These are phyloP conservation scores for Diphyllodes magnificus DNA, from an alignment of 2,113 vertebrate species.

Conservation along the genomic window DNA sequence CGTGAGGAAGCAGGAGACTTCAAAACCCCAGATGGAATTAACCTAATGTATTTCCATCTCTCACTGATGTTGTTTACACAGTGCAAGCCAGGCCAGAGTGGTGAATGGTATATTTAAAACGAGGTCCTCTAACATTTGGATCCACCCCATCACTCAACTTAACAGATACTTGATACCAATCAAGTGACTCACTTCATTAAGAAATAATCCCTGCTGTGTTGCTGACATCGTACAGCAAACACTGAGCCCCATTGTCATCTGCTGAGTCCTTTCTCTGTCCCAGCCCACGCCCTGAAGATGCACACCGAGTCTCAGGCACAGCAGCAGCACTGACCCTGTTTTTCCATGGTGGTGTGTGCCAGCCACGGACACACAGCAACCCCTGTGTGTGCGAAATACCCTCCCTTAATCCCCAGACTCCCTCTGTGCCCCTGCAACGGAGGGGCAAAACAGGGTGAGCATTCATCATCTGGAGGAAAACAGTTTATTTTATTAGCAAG, in stretches of 20 bases:
- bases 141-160: neutral
- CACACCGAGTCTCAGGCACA: neutral
- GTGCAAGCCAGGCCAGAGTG: neutral
- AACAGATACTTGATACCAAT: conserved; percentile 5
- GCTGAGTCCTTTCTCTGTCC: neutral
- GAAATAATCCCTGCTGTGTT: conserved; percentile 16
- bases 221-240: neutral
- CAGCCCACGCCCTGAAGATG: neutral
- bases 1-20: neutral
- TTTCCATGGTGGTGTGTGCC: neutral
- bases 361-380: neutral
- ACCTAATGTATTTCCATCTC: neutral
- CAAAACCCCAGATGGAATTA: neutral
- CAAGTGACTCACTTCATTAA: conserved; percentile 35
- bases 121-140: neutral
- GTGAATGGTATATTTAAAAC: neutral
- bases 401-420: neutral
- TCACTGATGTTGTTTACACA: neutral
- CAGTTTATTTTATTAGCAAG: neutral
- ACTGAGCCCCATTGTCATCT: conserved; percentile 20
- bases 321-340: neutral
- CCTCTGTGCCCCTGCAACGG: neutral
- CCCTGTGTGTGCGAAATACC: neutral
- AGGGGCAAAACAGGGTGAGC: neutral
- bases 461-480: neutral